Percentiles rank a stretch among this genome's conserved stretches.
These are phyloP conservation scores for Habrosyne pyritoides DNA, from an alignment of 2,888 invertebrate genomes.

Conservation along the genomic window DNA sequence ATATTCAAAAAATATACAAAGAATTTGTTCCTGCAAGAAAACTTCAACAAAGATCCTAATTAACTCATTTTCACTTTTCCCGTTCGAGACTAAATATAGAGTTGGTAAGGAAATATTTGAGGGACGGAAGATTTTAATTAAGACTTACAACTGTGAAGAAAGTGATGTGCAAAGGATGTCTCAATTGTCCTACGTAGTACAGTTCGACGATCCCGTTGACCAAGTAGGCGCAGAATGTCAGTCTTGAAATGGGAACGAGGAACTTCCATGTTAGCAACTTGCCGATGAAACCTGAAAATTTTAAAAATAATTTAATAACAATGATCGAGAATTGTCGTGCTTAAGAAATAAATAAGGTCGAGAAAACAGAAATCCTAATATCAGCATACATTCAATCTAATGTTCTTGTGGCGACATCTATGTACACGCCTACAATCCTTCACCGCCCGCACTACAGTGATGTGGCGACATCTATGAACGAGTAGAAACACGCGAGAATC, in stretches of 20 bases:
- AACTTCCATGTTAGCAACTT: constrained; percentile 84
- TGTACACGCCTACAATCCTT: too few relatives aligned
- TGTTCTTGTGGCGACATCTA: too few relatives aligned
- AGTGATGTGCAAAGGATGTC: constrained; percentile 85
- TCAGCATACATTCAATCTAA: too few relatives aligned
- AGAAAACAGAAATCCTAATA: too few relatives aligned
- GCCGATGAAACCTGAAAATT: constrained; percentile 78
- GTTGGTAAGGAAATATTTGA: neutral
- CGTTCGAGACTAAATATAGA: constrained; percentile 8
- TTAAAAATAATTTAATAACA: neutral
- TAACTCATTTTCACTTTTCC: constrained; percentile 16
- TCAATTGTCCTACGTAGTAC: constrained; percentile 84
- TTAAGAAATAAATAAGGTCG: too few relatives aligned
- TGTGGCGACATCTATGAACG: too few relatives aligned
- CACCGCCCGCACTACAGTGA: too few relatives aligned
- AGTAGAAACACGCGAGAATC: too few relatives aligned
- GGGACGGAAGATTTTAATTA: neutral
- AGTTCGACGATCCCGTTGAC: constrained; percentile 88
- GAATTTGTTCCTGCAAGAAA: neutral
- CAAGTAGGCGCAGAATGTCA: constrained; percentile 89
- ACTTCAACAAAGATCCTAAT: constrained; percentile 15
- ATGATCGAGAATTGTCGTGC: too few relatives aligned
- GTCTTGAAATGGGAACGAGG: constrained; percentile 86
- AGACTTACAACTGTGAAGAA: constrained; percentile 84
- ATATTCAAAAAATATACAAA: neutral